Evolutionary conservation across 2,797 vertebrate species (phyloP), one percentile per base, ranked within the genome.

Genomic region (Odontamblyopus lacepedii): DNA sequence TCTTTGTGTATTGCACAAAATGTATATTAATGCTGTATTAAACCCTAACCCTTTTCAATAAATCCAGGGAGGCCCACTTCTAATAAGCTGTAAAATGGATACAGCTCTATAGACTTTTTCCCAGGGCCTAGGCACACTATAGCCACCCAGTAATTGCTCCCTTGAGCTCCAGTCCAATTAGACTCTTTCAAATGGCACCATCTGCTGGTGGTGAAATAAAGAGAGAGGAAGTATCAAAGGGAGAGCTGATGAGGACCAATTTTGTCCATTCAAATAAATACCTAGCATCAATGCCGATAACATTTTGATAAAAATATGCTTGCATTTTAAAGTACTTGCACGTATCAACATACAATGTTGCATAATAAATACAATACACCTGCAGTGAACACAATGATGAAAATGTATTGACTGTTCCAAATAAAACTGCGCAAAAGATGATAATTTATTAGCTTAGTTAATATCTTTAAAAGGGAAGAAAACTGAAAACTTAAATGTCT

Each of bases 121-220:
- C 35, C 35, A 1, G 8, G 71, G 29, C 69, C 55, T n/a, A 6
- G 64, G 16, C 63, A 23, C 61, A 19, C 57, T 9, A 9, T 11
- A 12, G 63, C 2, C 80, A 79, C 65, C 69, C 9, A 69, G 74
- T 57, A 70, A 74, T 77, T 60, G 30, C 59, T 56, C 73, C 26
- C 4, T 5, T 30, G 0, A 1, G 62, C 55, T 44, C 57, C 38
- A 27, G 41, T 35, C 48, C 64, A 56, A 12, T 35, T 67, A 13
- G 51, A 29, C 23, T 5, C 41, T 73, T 18, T 73, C 32, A 76
- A 80, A 83, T 63, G 63, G 74, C 80, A 7, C 85, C 85, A 78
- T 70, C 88, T 88, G 53, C 79, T 86, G 87, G 84, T 38, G 19
- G 6, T 5, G 18, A 50, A 53, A 2, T 19, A 19, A 26, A 61